Conservation (phyloP, 2,888 invertebrate genomes). For the Nemurella pictetii region DNA sequence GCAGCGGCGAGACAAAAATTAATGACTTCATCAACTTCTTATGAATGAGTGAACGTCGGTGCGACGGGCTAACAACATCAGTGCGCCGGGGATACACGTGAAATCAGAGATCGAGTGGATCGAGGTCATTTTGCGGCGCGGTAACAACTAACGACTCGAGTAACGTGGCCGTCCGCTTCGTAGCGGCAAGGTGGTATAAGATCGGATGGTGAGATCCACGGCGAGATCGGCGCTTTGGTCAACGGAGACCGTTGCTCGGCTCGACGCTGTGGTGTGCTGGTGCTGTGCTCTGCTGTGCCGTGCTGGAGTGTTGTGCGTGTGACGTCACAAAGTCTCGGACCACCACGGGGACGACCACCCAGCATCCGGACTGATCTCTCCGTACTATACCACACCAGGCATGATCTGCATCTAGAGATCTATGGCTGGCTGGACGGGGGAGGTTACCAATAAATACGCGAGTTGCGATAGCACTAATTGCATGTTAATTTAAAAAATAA, state of each 20-base stretch:
- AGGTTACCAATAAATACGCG: background rate
- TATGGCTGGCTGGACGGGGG: background rate
- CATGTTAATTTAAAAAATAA: background rate
- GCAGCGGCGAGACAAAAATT: conserved; percentile 14
- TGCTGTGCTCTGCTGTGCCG: too few species aligned
- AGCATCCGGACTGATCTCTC: background rate
- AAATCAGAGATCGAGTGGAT: conserved; percentile 10
- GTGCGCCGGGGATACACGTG: background rate
- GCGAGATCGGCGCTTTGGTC: too few species aligned
- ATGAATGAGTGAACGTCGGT: conserved; percentile 19
- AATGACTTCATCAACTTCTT: conserved; percentile 22
- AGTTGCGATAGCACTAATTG: background rate
- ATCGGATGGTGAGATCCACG: background rate
- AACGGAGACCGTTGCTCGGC: too few species aligned
- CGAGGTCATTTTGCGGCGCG: conserved; percentile 16
- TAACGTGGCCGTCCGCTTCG: background rate
- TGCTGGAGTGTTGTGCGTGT: background rate
- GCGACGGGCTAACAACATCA: conserved; percentile 3
- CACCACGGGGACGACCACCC: background rate
- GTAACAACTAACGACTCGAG: background rate
- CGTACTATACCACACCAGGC: background rate
- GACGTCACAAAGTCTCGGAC: background rate
- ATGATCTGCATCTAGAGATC: background rate
- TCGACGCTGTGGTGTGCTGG: too few species aligned
- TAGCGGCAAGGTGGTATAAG: background rate